These are phyloP conservation scores for Crotalus horridus DNA, from an alignment of 2,113 vertebrate species.

Conservation along the genomic window DNA sequence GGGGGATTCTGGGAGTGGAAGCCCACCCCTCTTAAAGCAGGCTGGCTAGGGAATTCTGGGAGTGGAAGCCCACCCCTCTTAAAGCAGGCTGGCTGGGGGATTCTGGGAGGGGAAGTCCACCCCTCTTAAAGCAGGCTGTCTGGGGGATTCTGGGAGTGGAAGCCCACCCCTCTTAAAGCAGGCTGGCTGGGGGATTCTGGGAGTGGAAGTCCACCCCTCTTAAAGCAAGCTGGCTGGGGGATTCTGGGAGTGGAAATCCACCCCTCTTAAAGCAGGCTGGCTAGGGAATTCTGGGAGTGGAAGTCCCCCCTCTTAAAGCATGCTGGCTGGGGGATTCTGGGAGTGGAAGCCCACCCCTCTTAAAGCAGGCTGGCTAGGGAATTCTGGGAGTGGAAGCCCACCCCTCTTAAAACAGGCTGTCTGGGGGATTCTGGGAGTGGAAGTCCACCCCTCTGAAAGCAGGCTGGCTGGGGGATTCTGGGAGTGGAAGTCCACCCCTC, in stretches of 20 bases:
- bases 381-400: too few species aligned
- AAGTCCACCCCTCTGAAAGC: neutral
- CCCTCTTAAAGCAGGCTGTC: neutral
- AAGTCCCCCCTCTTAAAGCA: neutral
- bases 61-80: neutral
- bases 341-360: too few species aligned
- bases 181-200: neutral
- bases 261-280: too few species aligned
- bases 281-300: too few species aligned
- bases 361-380: too few species aligned
- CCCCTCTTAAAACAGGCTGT: too few species aligned
- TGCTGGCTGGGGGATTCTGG: neutral
- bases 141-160: neutral
- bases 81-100: neutral
- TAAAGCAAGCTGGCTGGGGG: too few species aligned
- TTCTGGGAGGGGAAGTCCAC: neutral
- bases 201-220: neutral
- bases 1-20: neutral
- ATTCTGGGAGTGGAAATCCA: too few species aligned
- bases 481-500: neutral
- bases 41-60: neutral
- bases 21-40: neutral
- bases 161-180: neutral
- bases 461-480: neutral
- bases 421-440: neutral